These are phyloP conservation scores for Rhynchopsitta pachyrhyncha DNA, from an alignment of 2,113 vertebrate genomes.

Conservation along the genomic window DNA sequence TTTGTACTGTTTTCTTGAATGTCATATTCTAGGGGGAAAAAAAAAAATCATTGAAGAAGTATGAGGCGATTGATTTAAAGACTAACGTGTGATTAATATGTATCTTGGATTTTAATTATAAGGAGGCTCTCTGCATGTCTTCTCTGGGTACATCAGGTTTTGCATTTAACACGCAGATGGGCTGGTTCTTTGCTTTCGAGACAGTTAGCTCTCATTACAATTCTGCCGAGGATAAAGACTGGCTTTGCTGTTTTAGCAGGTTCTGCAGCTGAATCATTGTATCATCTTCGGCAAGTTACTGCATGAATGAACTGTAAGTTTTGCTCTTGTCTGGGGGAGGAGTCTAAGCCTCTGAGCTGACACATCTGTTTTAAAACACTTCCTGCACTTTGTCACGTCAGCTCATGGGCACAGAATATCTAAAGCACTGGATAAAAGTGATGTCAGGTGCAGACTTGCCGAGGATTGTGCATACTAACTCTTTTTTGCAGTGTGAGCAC, in stretches of 20 bases:
- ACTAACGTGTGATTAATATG: background rate
- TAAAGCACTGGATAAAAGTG: background rate
- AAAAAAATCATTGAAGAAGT: background rate
- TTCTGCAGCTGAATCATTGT: background rate
- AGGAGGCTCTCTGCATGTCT: background rate
- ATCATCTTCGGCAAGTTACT: background rate
- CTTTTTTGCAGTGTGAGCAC: background rate
- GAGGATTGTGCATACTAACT: background rate
- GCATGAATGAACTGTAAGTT: background rate
- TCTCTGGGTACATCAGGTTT: background rate
- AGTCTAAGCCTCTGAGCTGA: background rate
- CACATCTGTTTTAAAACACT: background rate
- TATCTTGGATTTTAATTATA: background rate
- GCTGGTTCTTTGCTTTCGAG: background rate
- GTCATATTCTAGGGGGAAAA: background rate
- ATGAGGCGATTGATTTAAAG: background rate
- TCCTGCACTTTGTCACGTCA: background rate
- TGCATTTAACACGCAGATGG: background rate
- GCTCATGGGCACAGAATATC: accelerated
- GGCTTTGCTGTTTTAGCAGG: background rate
- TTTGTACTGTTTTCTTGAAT: background rate
- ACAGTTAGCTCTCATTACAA: background rate
- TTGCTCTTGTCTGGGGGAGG: background rate
- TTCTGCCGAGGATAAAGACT: background rate
- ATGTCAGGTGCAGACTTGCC: background rate